These are phyloP conservation scores for Idaea biselata DNA, from an alignment of 2,888 invertebrate genomes.

Conservation along the genomic window DNA sequence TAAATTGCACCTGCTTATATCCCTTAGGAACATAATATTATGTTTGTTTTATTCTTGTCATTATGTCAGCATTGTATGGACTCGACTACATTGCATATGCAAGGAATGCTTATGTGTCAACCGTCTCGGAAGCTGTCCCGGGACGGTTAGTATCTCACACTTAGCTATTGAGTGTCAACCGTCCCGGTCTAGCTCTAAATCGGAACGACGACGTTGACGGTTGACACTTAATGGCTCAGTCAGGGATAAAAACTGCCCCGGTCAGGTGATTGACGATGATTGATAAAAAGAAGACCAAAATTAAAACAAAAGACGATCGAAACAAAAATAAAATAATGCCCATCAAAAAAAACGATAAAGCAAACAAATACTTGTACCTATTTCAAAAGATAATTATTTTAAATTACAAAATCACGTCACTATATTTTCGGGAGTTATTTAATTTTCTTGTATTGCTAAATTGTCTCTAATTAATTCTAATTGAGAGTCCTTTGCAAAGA, in stretches of 20 bases:
- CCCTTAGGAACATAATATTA: background rate
- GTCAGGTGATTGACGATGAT: no score
- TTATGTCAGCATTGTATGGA: background rate
- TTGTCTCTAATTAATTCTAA: slow-evolving; percentile 79
- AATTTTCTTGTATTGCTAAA: slow-evolving; percentile 74
- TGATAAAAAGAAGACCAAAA: no score
- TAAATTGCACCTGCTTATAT: slow-evolving; percentile 5
- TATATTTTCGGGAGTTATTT: slow-evolving; percentile 69
- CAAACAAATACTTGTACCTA: background rate
- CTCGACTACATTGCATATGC: background rate
- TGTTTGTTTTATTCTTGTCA: background rate
- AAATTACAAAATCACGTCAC: slow-evolving; percentile 51
- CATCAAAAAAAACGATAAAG: no score
- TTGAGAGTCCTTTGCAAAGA: slow-evolving; percentile 72
- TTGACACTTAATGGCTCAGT: no score
- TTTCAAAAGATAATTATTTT: background rate
- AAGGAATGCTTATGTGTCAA: background rate
- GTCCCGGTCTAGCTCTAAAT: no score
- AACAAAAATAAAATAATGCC: no score
- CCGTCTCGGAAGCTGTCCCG: no score
- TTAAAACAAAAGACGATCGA: no score
- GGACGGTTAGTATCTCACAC: no score
- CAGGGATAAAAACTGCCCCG: no score
- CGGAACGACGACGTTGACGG: no score
- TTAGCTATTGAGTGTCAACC: no score